Percentiles rank a stretch among this genome's conserved stretches.
Evolutionary conservation across 1,140 invertebrate genomes (phyloP).

Genomic region (Nephotettix cincticeps): DNA sequence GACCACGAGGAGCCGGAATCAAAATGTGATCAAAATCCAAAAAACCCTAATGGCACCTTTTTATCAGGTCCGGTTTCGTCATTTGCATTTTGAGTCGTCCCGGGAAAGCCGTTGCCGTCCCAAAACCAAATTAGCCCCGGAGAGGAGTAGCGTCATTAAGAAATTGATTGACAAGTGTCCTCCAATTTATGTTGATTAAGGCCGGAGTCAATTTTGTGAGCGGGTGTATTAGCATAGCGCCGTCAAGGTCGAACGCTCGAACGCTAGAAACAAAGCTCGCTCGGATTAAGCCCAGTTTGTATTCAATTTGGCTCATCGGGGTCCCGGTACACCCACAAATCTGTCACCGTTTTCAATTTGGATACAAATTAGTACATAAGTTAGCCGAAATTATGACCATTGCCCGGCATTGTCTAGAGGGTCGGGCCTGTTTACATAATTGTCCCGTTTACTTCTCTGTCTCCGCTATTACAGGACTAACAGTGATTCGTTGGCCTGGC

Average conservation of each 20-base stretch:
- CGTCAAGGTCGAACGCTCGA: not conserved
- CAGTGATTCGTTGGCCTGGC: too few relatives aligned
- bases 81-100: too few relatives aligned
- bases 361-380: conserved; percentile 22
- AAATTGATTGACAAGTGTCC: conserved; percentile 15
- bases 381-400: conserved; percentile 14
- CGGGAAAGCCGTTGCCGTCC: not conserved
- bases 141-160: conserved; percentile 1
- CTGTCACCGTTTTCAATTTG: conserved; percentile 18
- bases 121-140: not conserved
- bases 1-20: too few relatives aligned
- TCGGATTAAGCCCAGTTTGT: conserved; percentile 12
- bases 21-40: too few relatives aligned
- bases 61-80: too few relatives aligned
- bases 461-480: too few relatives aligned
- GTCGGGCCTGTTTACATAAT: conserved; percentile 22
- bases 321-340: not conserved
- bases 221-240: conserved; percentile 7
- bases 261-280: not conserved
- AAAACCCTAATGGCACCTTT: too few relatives aligned
- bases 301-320: conserved; percentile 18
- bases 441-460: not conserved
- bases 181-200: conserved; percentile 18
- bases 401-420: not conserved
- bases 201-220: not conserved